These are phyloP conservation scores for Lutjanus campechanus DNA, from an alignment of 2,797 vertebrate species.

Conservation along the genomic window DNA sequence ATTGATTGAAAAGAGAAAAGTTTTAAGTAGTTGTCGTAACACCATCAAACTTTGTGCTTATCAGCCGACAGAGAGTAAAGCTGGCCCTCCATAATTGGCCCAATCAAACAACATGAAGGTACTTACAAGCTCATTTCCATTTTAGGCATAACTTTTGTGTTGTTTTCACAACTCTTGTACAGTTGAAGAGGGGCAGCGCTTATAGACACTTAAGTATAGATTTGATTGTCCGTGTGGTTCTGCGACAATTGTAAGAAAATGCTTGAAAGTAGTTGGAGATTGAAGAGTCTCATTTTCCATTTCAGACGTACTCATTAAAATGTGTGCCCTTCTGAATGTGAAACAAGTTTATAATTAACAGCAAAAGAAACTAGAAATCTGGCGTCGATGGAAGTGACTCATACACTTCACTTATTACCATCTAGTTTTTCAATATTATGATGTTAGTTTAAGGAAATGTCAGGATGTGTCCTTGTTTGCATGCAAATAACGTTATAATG, in stretches of 20 bases:
- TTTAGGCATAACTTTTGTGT: constrained; percentile 31
- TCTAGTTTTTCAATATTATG: background rate
- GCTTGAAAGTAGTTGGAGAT: constrained; percentile 31
- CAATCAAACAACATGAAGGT: constrained; percentile 58
- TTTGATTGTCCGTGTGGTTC: constrained; percentile 43
- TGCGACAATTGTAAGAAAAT: constrained; percentile 32
- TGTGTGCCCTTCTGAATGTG: constrained; percentile 32
- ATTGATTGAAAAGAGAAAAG: constrained; percentile 52
- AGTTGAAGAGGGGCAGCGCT: constrained; percentile 39
- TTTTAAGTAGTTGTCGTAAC: constrained; percentile 44
- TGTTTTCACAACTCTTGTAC: constrained; percentile 19
- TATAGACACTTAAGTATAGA: constrained; percentile 35
- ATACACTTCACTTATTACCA: background rate
- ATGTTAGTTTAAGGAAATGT: background rate
- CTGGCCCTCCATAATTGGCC: constrained; percentile 44
- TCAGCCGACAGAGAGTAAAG: constrained; percentile 35
- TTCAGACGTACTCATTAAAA: constrained; percentile 36
- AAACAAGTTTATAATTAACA: constrained; percentile 37
- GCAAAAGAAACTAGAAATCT: constrained; percentile 18
- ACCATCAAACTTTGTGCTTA: constrained; percentile 48
- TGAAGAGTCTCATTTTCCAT: constrained; percentile 42
- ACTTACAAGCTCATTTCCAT: constrained; percentile 65
- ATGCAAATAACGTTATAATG: background rate
- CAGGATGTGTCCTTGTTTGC: background rate
- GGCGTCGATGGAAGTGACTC: constrained; percentile 11